Evolutionary conservation across 1,140 invertebrate species (phyloP).

Genomic region (Pogonus chalceus): DNA sequence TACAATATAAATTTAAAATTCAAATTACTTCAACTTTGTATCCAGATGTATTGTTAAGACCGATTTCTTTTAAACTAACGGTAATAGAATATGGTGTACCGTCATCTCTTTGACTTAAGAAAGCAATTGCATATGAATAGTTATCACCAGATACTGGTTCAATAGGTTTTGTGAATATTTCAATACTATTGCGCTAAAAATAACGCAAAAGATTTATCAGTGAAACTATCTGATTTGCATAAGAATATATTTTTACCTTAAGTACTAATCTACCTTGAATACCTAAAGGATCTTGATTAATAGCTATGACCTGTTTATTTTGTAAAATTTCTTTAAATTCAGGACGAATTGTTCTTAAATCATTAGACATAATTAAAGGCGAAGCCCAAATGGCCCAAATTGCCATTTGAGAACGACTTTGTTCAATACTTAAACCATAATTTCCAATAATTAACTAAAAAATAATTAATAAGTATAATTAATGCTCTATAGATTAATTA

Average conservation of each 20-base stretch:
- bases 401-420: slow-evolving; percentile 79
- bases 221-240: neutral
- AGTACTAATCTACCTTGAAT: slow-evolving; percentile 47
- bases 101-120: slow-evolving; percentile 47
- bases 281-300: slow-evolving; percentile 80
- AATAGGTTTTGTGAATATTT: slow-evolving; percentile 40
- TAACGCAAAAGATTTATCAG: neutral
- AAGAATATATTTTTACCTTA: slow-evolving; percentile 13
- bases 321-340: slow-evolving; percentile 67
- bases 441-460: slow-evolving; percentile 73
- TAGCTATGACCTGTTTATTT: slow-evolving; percentile 64
- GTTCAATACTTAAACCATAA: slow-evolving; percentile 72
- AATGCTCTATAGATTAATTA: neutral
- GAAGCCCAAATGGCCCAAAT: slow-evolving; percentile 84
- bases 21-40: slow-evolving; percentile 39
- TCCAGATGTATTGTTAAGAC: slow-evolving; percentile 32
- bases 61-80: slow-evolving; percentile 42
- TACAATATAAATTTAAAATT: neutral
- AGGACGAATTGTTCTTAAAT: slow-evolving; percentile 60
- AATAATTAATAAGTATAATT: slow-evolving; percentile 11
- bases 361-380: slow-evolving; percentile 80
- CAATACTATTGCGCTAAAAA: slow-evolving; percentile 10
- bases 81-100: slow-evolving; percentile 45
- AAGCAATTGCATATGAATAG: slow-evolving; percentile 42
- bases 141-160: slow-evolving; percentile 31